Evolutionary conservation across 1,140 invertebrate species (phyloP).

Genomic region (Kradibia gibbosae): DNA sequence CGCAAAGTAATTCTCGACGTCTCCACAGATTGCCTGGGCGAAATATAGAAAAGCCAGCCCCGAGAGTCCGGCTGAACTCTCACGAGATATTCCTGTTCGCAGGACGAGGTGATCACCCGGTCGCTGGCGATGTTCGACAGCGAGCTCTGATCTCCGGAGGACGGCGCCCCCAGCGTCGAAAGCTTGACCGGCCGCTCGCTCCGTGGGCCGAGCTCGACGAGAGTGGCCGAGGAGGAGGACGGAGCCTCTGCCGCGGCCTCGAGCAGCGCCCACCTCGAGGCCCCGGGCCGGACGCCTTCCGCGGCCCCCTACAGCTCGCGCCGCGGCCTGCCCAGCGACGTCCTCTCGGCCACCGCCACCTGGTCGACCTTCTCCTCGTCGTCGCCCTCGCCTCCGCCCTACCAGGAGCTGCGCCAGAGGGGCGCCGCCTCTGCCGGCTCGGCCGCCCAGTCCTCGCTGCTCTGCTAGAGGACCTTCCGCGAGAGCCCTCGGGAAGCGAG

Average conservation of each 20-base stretch:
- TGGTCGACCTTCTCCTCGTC: constrained; percentile 59
- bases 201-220: not conserved
- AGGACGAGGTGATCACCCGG: constrained; percentile 86
- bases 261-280: not conserved
- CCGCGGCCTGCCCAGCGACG: constrained; percentile 18
- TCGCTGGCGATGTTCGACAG: constrained; percentile 88
- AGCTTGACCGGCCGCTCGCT: not conserved
- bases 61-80: too few species aligned
- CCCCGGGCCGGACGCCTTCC: not conserved
- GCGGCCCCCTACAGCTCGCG: not conserved
- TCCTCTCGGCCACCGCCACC: constrained; percentile 50
- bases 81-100: constrained; percentile 27
- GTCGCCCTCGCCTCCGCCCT: constrained; percentile 58
- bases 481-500: not conserved
- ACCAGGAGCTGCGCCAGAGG: constrained; percentile 47
- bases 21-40: too few species aligned
- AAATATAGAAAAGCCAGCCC: too few species aligned
- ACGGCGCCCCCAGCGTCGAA: constrained; percentile 52
- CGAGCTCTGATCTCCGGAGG: constrained; percentile 78
- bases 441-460: constrained; percentile 30
- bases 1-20: too few species aligned
- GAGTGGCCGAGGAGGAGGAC: not conserved
- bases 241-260: constrained; percentile 40
- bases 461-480: constrained; percentile 21
- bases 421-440: not conserved